Conservation (phyloP, 2,797 vertebrate genomes). For the Enteromius mattozi region DNA sequence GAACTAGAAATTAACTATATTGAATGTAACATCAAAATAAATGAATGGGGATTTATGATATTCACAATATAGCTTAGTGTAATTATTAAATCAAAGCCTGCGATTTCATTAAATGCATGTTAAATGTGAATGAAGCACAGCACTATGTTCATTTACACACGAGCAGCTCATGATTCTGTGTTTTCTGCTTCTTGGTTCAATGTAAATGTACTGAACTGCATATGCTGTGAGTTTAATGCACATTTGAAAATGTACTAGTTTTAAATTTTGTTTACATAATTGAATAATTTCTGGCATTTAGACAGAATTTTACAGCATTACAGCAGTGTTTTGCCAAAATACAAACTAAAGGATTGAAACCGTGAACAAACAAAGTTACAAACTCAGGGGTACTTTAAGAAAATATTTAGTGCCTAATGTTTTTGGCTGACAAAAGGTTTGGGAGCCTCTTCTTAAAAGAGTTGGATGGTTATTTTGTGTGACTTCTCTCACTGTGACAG, state of each 20-base stretch:
- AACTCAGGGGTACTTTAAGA: not conserved
- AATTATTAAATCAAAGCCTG: not conserved
- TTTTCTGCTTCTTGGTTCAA: not conserved
- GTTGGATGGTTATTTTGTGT: not conserved
- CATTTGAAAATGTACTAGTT: not conserved
- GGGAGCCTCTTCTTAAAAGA: not conserved
- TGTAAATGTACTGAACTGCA: not conserved
- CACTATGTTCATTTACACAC: too few relatives aligned
- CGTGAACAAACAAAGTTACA: not conserved
- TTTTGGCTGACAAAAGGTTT: not conserved
- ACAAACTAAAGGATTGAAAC: not conserved
- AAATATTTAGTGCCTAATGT: not conserved
- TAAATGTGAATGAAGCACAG: not conserved
- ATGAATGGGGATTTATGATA: not conserved
- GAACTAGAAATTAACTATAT: too few relatives aligned
- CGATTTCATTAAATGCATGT: not conserved
- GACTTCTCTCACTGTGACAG: conserved; percentile 63
- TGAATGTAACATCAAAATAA: not conserved
- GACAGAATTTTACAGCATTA: not conserved
- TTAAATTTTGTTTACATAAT: not conserved
- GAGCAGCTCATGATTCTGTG: too few relatives aligned
- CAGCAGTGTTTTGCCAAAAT: not conserved
- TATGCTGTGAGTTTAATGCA: not conserved
- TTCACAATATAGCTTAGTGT: not conserved
- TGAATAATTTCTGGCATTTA: not conserved